Evolutionary conservation across 1,140 invertebrate genomes (phyloP), one percentile per base, ranked within the genome.

Genomic region (Venturia canescens): DNA sequence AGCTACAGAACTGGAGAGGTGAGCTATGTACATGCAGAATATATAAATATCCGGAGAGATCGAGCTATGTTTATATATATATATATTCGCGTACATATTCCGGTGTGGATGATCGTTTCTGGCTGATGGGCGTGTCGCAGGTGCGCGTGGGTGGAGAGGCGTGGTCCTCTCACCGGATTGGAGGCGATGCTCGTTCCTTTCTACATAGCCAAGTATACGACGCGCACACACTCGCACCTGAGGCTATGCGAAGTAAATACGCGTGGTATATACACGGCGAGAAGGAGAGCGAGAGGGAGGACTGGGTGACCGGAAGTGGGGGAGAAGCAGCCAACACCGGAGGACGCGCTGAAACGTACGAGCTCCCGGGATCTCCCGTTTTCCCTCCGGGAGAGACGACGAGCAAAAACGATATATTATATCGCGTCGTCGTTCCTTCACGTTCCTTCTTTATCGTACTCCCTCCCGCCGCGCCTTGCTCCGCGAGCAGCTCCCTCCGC

Each of bases 61-160:
- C n/a, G n/a, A n/a, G n/a, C n/a, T n/a, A n/a, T n/a, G n/a, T n/a
- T n/a, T n/a, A 21, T 57, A 21, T 69, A 69, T 31, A 7, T 31
- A 26, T 74, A 67, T 67, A 29, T 67, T 16, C 66, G 31, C 18
- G 11, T 69, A 31, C 16, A 48, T 7, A 27, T 26, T 74, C 3
- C 16, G 21, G 9, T 31, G 18, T 53, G n/a, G 74, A 69, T 48
- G 57, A 75, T 50, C 53, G 69, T 63, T 79, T 81, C 72, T 60
- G 44, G 60, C 71, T 69, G 53, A 53, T 77, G 74, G 83, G 83
- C 83, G 83, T 84, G 82, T 72, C 83, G 76, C 83, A 84, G 83
- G 83, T 84, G 83, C 82, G 83, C 83, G 83, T 84, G 82, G 83
- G 83, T 84, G 83, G 81, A 79, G 74, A 69, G 83, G 83, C 83